Percentiles rank a stretch among this genome's conserved stretches.
Evolutionary conservation across 2,113 vertebrate genomes (phyloP).

Genomic region (Vulpes lagopus): DNA sequence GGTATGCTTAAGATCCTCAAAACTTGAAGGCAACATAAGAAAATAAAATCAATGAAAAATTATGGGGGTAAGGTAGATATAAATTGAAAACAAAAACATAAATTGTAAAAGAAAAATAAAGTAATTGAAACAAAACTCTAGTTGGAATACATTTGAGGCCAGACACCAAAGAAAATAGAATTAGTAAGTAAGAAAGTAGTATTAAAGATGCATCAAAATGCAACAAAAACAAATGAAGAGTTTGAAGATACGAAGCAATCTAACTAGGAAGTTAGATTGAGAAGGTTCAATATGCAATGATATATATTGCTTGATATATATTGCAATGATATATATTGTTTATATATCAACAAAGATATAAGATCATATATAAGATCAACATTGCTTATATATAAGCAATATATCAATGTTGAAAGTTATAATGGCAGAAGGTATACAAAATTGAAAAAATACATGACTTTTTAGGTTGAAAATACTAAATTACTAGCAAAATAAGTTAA

Average conservation of each 20-base stretch:
- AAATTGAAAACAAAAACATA: not conserved
- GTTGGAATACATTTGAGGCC: not conserved
- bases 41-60: not conserved
- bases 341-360: too few relatives aligned
- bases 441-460: not conserved
- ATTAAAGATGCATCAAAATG: not conserved
- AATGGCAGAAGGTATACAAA: not conserved
- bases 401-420: not conserved
- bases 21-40: not conserved
- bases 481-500: not conserved
- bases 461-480: not conserved
- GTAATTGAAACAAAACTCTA: not conserved
- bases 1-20: not conserved
- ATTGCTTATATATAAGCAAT: too few relatives aligned
- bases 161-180: not conserved
- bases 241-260: not conserved
- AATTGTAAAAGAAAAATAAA: not conserved
- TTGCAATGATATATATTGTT: not conserved
- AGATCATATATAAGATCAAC: too few relatives aligned
- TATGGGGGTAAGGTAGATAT: not conserved
- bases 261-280: not conserved
- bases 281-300: not conserved
- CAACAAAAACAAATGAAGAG: not conserved
- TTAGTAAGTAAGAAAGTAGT: not conserved
- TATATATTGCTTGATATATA: not conserved